Evolutionary conservation across 2,888 invertebrate species (phyloP).

Genomic region (Acleris literana): DNA sequence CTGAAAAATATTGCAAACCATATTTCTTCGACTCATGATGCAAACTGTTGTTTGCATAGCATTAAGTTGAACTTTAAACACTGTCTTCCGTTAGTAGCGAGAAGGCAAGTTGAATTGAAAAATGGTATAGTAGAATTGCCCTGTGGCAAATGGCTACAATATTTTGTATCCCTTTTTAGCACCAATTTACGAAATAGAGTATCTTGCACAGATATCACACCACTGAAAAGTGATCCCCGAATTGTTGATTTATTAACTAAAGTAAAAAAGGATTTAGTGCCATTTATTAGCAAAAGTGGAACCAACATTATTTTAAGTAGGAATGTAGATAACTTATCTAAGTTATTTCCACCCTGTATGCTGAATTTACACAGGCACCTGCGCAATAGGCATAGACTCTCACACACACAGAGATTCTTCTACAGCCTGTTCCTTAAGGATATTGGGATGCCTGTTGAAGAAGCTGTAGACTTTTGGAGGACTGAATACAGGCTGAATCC

Average conservation of each 20-base stretch:
- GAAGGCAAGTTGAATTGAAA: conserved; percentile 76
- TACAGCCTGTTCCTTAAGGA: conserved; percentile 89
- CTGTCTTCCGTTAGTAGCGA: conserved; percentile 79
- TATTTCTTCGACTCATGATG: conserved; percentile 51
- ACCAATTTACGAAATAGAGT: conserved; percentile 67
- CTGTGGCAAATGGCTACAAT: conserved; percentile 82
- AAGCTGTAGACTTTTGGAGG: conserved; percentile 86
- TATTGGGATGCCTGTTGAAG: conserved; percentile 86
- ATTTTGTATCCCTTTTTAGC: conserved; percentile 73
- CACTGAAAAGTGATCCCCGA: conserved; percentile 64
- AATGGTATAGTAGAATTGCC: conserved; percentile 80
- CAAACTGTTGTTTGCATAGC: conserved; percentile 53
- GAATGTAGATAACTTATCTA: conserved; percentile 70
- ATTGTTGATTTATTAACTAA: conserved; percentile 60
- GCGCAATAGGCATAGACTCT: conserved; percentile 84
- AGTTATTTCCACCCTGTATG: conserved; percentile 87
- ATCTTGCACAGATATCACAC: conserved; percentile 50
- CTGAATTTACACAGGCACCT: conserved; percentile 82
- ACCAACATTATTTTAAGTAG: conserved; percentile 51
- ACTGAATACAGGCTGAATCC: conserved; percentile 83
- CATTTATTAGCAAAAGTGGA: conserved; percentile 41
- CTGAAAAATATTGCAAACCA: conserved; percentile 68
- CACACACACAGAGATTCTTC: conserved; percentile 85
- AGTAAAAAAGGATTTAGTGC: conserved; percentile 50
- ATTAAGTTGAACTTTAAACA: conserved; percentile 81